phyloP scores from a whole-genome alignment of 2,113 vertebrate species.

The Ancistrus triradiatus region DNA sequence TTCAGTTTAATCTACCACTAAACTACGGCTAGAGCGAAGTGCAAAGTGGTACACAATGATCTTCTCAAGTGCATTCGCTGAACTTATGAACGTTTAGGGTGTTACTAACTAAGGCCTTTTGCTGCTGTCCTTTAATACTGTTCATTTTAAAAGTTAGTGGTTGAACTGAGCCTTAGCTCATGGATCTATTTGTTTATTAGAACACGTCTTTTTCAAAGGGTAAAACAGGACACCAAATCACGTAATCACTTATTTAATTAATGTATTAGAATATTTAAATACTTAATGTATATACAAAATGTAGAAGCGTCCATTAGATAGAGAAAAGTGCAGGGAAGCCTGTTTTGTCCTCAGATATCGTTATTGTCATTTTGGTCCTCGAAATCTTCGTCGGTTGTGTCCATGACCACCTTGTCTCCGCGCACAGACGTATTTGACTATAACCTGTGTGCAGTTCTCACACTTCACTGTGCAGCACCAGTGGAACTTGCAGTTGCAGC shows the following conservation, averaged over 20 bases:
- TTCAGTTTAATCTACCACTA: neutral
- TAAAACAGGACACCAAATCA: neutral
- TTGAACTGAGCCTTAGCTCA: too few species aligned
- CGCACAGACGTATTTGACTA: slow-evolving; percentile 79
- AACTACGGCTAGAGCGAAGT: slow-evolving; percentile 51
- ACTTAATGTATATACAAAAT: slow-evolving; percentile 28
- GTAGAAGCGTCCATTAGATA: neutral
- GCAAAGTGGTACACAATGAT: slow-evolving; percentile 58
- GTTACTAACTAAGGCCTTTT: slow-evolving; percentile 6
- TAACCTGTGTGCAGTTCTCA: slow-evolving; percentile 79
- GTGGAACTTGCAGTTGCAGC: slow-evolving; percentile 95
- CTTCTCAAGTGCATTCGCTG: slow-evolving; percentile 51
- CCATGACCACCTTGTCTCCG: slow-evolving; percentile 52
- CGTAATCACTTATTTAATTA: slow-evolving; percentile 22
- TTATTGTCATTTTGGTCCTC: slow-evolving; percentile 63
- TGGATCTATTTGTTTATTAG: neutral
- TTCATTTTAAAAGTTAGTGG: too few species aligned
- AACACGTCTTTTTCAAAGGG: neutral
- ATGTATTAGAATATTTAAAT: slow-evolving; percentile 39
- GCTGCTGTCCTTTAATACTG: neutral
- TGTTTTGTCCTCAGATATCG: neutral
- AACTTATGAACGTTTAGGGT: slow-evolving; percentile 4
- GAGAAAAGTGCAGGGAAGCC: slow-evolving; percentile 29
- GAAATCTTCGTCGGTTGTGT: slow-evolving; percentile 48
- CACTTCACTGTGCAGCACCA: slow-evolving; percentile 96